Evolutionary conservation across 2,797 vertebrate species (phyloP).

Genomic region (Phoxinus dragarum): DNA sequence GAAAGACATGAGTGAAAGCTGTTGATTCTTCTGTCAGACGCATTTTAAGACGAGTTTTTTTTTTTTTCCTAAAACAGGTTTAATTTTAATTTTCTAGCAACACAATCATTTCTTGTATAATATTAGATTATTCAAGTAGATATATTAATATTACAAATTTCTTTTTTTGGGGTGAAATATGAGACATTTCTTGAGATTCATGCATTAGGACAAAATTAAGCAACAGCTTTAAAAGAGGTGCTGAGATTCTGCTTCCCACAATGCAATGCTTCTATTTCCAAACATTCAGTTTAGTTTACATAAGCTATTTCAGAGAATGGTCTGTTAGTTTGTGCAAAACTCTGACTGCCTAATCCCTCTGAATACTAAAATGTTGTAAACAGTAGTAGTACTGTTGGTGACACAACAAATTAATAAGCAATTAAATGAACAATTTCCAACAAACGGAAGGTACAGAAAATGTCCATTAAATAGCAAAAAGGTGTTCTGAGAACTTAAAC

Average conservation of each 20-base stretch:
- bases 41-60: no score
- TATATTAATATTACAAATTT: neutral
- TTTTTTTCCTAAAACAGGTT: neutral
- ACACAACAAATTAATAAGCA: neutral
- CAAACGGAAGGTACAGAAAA: neutral
- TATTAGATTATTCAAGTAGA: no score
- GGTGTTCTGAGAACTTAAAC: neutral
- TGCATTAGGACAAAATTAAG: neutral
- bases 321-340: neutral
- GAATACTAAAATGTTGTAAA: neutral
- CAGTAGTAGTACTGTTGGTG: neutral
- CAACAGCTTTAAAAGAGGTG: neutral
- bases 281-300: conserved; percentile 1
- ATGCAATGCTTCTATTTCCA: neutral
- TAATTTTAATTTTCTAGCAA: neutral
- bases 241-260: neutral
- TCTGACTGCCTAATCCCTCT: neutral
- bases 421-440: neutral
- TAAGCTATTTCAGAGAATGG: neutral
- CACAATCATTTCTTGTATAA: neutral
- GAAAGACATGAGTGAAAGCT: no score
- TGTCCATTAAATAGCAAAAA: neutral
- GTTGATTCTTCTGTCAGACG: no score
- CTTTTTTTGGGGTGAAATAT: neutral
- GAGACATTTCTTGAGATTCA: neutral